Evolutionary conservation across 2,888 invertebrate genomes (phyloP).

Genomic region (Acanthosepion pharaonis): DNA sequence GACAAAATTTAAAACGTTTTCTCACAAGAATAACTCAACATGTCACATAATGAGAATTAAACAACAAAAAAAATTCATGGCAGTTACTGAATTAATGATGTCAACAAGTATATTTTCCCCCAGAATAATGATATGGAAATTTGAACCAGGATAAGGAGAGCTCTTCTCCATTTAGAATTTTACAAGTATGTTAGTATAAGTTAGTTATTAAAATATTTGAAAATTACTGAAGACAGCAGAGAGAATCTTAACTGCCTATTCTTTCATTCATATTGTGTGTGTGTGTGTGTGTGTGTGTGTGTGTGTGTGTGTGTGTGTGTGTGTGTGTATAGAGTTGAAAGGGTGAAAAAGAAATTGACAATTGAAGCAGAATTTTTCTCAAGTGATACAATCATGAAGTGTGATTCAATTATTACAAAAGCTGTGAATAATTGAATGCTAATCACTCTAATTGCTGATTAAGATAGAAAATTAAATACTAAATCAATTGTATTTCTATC

Average conservation of each 20-base stretch:
- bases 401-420: slow-evolving; percentile 33
- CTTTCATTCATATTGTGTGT: not conserved
- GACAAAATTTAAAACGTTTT: too few relatives aligned
- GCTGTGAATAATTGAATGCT: slow-evolving; percentile 33
- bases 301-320: not conserved
- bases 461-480: not conserved
- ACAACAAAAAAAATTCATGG: too few relatives aligned
- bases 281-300: not conserved
- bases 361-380: not conserved
- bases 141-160: too few relatives aligned
- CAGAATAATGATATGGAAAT: too few relatives aligned
- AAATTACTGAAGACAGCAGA: not conserved
- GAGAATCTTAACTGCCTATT: not conserved
- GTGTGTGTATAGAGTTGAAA: not conserved
- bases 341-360: not conserved
- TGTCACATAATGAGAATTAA: too few relatives aligned
- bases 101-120: too few relatives aligned
- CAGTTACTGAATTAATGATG: too few relatives aligned
- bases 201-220: not conserved
- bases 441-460: slow-evolving; percentile 13
- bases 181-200: not conserved
- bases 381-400: not conserved
- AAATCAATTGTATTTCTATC: slow-evolving; percentile 1
- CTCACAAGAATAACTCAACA: too few relatives aligned
- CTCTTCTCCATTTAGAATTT: not conserved